Evolutionary conservation across 2,797 vertebrate species (phyloP).

Genomic region (Tapirus indicus): DNA sequence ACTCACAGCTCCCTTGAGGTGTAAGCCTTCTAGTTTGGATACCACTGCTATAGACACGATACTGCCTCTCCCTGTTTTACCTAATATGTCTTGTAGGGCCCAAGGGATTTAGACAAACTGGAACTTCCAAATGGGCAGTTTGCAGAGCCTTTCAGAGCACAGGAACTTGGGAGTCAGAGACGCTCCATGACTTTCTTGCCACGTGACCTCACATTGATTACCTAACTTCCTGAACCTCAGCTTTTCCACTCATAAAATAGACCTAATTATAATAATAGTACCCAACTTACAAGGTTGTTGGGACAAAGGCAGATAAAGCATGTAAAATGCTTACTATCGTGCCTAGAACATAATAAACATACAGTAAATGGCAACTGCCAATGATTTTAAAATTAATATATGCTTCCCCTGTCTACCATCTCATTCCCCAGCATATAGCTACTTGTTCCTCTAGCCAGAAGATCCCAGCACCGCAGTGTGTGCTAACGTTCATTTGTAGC

Average conservation of each 20-base stretch:
- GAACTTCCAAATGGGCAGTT: background rate
- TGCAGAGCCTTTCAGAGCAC: background rate
- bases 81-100: background rate
- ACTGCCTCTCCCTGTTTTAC: background rate
- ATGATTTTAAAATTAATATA: conserved; percentile 35
- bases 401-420: background rate
- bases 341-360: background rate
- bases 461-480: background rate
- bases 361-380: background rate
- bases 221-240: background rate
- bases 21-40: background rate
- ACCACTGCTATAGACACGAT: background rate
- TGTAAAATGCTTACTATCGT: conserved; percentile 19
- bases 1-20: background rate
- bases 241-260: background rate
- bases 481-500: background rate
- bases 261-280: conserved; percentile 40
- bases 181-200: background rate
- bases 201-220: background rate
- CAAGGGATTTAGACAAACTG: background rate
- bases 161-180: background rate
- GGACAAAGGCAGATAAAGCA: conserved; percentile 28
- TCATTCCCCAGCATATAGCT: background rate
- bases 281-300: conserved; percentile 9
- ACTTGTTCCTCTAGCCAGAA: background rate